A percentile compares a stretch with the other conserved stretches of the same genome.
Conservation (phyloP, 2,113 vertebrate genomes). For the Gallinago paraguaiae region DNA sequence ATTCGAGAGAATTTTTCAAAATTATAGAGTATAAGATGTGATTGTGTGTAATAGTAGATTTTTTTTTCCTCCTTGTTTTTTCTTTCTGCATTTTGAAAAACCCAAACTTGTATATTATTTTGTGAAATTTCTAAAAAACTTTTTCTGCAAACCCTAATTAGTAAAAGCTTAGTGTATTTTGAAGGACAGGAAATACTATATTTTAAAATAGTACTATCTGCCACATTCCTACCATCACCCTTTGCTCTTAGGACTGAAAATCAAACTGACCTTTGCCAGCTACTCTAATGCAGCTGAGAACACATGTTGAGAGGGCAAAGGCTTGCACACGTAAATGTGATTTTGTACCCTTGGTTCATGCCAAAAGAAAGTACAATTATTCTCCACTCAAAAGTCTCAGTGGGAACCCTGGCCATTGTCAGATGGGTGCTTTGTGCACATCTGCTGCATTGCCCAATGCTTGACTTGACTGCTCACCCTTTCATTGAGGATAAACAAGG, state of each 20-base stretch:
- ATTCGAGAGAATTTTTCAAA: not conserved
- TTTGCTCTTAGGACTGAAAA: conserved; percentile 23
- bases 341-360: conserved; percentile 59
- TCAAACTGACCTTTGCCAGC: not conserved
- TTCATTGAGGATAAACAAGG: conserved; percentile 63
- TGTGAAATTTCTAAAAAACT: not conserved
- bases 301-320: conserved; percentile 62
- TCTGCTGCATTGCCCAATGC: conserved; percentile 68
- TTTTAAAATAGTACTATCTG: not conserved
- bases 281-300: conserved; percentile 10
- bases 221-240: not conserved
- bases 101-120: not conserved
- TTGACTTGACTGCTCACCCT: conserved; percentile 72
- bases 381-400: conserved; percentile 65
- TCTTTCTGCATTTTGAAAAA: not conserved
- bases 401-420: conserved; percentile 68
- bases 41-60: not conserved
- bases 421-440: conserved; percentile 72
- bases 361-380: conserved; percentile 68
- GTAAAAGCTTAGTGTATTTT: not conserved
- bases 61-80: not conserved
- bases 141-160: not conserved
- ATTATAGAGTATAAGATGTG: not conserved
- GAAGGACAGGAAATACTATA: not conserved
- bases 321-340: conserved; percentile 71